Conservation (phyloP, 2,888 invertebrate genomes). For the Xiphydria camelus region DNA sequence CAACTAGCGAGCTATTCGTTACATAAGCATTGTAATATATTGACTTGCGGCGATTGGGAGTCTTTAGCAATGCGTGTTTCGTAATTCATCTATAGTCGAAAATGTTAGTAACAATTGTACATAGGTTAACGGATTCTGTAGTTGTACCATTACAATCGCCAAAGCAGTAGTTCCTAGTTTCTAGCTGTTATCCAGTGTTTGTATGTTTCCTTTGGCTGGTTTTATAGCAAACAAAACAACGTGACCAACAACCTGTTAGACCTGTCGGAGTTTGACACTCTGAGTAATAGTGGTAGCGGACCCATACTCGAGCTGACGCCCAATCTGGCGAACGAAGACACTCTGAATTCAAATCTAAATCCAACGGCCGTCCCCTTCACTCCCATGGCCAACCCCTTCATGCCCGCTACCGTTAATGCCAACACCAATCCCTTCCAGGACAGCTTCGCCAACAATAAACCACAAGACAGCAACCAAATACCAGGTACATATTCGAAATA, state of each 20-base stretch:
- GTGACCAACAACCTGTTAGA: conserved; percentile 61
- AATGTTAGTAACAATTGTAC: no score
- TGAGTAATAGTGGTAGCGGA: conserved; percentile 56
- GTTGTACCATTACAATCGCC: conserved; percentile 24
- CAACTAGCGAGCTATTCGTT: no score
- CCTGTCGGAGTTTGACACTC: conserved; percentile 57
- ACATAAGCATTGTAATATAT: no score
- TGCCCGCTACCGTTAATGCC: conserved; percentile 46
- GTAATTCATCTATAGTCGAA: conserved; percentile 18
- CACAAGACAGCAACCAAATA: conserved; percentile 54
- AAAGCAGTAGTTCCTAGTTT: conserved; percentile 27
- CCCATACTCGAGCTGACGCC: conserved; percentile 53
- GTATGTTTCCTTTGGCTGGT: conserved; percentile 49
- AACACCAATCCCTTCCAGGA: conserved; percentile 55
- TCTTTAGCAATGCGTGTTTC: no score
- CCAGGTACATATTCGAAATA: conserved; percentile 47
- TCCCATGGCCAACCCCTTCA: conserved; percentile 49
- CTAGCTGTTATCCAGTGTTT: conserved; percentile 34
- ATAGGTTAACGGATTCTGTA: no score
- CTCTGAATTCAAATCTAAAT: conserved; percentile 54
- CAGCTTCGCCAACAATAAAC: conserved; percentile 50
- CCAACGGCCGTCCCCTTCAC: conserved; percentile 53
- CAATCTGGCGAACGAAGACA: conserved; percentile 52
- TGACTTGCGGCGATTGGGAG: no score
- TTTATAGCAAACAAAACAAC: conserved; percentile 60